phyloP scores from a whole-genome alignment of 1,140 invertebrate species.

The Eurosta solidaginis region DNA sequence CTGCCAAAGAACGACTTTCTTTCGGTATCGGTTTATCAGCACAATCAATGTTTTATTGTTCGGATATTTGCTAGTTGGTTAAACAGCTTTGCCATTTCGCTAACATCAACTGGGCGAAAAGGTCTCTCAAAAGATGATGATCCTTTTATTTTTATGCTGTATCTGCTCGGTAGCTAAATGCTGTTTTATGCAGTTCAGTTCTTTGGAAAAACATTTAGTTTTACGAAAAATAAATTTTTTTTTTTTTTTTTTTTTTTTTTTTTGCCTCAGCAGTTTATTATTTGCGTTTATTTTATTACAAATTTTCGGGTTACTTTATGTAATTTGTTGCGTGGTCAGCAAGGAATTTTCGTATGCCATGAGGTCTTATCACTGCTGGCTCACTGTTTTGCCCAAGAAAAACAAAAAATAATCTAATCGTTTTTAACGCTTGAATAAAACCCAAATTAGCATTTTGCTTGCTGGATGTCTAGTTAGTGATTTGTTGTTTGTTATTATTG shows the following conservation, averaged over 20 bases:
- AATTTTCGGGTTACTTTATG: constrained; percentile 6
- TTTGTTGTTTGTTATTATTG: neutral
- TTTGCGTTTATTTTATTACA: constrained; percentile 25
- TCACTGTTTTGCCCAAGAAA: neutral
- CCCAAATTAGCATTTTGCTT: constrained; percentile 27
- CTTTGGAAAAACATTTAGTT: neutral
- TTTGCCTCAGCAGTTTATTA: neutral
- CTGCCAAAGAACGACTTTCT: no score
- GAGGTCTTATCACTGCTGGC: constrained; percentile 1
- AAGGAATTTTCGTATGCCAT: neutral
- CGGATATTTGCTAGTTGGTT: constrained; percentile 14
- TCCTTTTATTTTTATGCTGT: neutral
- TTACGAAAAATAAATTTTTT: neutral
- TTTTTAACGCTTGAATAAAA: constrained; percentile 31
- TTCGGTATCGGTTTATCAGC: constrained; percentile 29
- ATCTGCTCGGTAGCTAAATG: neutral
- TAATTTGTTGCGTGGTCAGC: neutral
- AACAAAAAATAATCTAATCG: neutral
- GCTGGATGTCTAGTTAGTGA: neutral
- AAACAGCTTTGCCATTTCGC: constrained; percentile 21
- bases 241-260: constrained; percentile 1
- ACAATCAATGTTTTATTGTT: constrained; percentile 17
- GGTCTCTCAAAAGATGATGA: constrained; percentile 17
- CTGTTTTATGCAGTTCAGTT: neutral
- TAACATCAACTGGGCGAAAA: neutral